Conservation (phyloP, 2,888 invertebrate genomes). For the Halictus quadricinctus region DNA sequence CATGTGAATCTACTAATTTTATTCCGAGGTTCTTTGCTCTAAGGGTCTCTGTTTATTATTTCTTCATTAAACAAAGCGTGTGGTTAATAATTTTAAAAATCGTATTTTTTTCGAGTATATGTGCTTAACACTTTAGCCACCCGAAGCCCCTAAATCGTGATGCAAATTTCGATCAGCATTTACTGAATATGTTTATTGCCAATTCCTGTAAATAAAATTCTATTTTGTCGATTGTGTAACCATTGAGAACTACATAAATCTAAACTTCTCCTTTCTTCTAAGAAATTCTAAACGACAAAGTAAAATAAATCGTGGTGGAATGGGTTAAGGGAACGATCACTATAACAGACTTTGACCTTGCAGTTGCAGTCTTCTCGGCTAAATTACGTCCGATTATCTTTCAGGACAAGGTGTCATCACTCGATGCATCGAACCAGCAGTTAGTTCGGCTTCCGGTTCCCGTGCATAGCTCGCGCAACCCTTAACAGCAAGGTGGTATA, state of each 20-base stretch:
- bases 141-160: not conserved
- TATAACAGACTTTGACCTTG: not conserved
- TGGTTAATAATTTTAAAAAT: too few relatives aligned
- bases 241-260: too few relatives aligned
- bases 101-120: too few relatives aligned
- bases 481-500: constrained; percentile 25
- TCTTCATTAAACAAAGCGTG: too few relatives aligned
- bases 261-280: not conserved
- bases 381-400: not conserved
- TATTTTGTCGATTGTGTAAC: not conserved
- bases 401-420: not conserved
- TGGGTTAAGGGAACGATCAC: not conserved
- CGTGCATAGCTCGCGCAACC: not conserved
- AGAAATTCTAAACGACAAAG: not conserved
- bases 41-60: too few relatives aligned
- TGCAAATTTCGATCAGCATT: not conserved
- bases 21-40: not conserved
- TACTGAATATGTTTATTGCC: not conserved
- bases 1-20: not conserved
- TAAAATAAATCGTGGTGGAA: not conserved
- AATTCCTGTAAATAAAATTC: not conserved
- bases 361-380: not conserved
- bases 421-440: not conserved
- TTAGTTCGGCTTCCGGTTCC: constrained; percentile 1
- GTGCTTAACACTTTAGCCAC: too few relatives aligned